Evolutionary conservation across 2,888 invertebrate genomes (phyloP).

Genomic region (Cenopis cana): DNA sequence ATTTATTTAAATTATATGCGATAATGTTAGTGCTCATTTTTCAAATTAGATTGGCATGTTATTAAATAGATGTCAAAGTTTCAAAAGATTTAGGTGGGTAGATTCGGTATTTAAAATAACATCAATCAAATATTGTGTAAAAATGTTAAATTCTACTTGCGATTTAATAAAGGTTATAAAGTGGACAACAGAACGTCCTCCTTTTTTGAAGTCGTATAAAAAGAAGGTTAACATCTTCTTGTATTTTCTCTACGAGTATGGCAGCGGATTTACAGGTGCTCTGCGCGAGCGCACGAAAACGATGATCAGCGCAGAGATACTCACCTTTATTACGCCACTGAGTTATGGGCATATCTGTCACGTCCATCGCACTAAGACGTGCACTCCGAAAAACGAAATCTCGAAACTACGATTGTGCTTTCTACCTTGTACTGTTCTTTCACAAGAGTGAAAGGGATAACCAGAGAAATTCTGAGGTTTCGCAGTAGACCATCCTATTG

Average conservation of each 20-base stretch:
- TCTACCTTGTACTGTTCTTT: constrained; percentile 8
- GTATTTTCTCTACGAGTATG: constrained; percentile 12
- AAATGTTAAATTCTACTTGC: no score
- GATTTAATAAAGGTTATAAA: no score
- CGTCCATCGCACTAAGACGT: constrained; percentile 46
- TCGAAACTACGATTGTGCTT: constrained; percentile 7
- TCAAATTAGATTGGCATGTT: no score
- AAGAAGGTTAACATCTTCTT: constrained; percentile 4
- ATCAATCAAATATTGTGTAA: no score
- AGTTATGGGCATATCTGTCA: constrained; percentile 55
- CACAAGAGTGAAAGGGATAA: constrained; percentile 9
- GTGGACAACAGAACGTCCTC: no score
- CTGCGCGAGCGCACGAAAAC: constrained; percentile 49
- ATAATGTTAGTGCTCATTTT: no score
- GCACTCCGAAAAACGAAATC: constrained; percentile 19
- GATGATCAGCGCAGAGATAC: constrained; percentile 58
- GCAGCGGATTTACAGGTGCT: constrained; percentile 34
- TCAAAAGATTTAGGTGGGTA: no score
- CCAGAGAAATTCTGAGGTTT: neutral
- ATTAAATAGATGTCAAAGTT: no score
- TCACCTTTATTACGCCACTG: constrained; percentile 57
- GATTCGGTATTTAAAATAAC: no score
- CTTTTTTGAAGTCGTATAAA: neutral
- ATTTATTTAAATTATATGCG: neutral
- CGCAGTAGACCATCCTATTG: constrained; percentile 49